Conservation (phyloP, 2,113 vertebrate genomes). For the Brienomyrus longianalis region DNA sequence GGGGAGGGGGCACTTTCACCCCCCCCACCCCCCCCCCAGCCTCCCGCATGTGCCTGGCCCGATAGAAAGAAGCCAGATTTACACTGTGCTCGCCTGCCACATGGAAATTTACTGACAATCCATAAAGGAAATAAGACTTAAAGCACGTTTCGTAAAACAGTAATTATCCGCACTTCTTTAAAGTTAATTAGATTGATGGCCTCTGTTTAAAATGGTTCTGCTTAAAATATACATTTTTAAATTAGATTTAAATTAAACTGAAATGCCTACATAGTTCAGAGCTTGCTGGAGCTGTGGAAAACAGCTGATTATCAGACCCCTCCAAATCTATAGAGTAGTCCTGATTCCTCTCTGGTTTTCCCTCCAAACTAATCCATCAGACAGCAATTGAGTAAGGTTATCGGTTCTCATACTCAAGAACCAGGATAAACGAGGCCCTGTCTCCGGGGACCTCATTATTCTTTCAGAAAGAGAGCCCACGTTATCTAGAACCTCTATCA, state of each 20-base stretch:
- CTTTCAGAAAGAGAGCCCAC: slow-evolving; percentile 30
- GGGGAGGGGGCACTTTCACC: not conserved
- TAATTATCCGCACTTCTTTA: not conserved
- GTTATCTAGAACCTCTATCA: slow-evolving; percentile 17
- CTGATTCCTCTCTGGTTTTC: slow-evolving; percentile 26
- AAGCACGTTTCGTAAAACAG: not conserved
- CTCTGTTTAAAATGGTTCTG: not conserved
- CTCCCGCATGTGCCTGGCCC: not conserved
- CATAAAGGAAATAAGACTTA: not conserved
- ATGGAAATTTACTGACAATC: not conserved
- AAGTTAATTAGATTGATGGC: not conserved
- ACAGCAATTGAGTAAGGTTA: slow-evolving; percentile 36
- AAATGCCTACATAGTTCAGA: not conserved
- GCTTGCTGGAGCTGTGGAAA: not conserved
- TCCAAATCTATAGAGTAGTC: slow-evolving; percentile 22
- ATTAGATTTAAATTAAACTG: not conserved
- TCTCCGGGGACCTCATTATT: slow-evolving; percentile 41
- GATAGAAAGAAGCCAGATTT: not conserved
- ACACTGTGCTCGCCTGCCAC: not conserved
- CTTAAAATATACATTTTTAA: not conserved
- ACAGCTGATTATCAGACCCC: slow-evolving; percentile 11
- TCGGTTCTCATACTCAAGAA: slow-evolving; percentile 35
- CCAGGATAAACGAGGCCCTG: not conserved
- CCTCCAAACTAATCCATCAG: slow-evolving; percentile 36
- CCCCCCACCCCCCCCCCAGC: not conserved